These are phyloP conservation scores for Ischnus inquisitorius DNA, from an alignment of 2,888 invertebrate genomes.

Conservation along the genomic window DNA sequence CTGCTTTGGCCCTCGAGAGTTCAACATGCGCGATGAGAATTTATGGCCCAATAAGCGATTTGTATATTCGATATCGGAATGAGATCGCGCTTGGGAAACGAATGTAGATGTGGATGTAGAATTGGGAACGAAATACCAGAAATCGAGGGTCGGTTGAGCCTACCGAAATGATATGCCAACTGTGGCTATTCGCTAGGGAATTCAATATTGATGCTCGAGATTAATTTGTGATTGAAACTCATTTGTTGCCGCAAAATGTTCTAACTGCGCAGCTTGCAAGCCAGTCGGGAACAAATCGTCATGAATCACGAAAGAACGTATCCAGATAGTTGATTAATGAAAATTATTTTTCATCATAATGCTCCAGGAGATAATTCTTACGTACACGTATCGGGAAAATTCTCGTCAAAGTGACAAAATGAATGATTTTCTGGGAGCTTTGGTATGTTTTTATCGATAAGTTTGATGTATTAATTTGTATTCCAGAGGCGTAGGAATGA, in stretches of 20 bases:
- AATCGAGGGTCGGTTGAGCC: conserved; percentile 5
- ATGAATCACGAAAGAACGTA: too few species aligned
- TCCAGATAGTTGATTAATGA: too few species aligned
- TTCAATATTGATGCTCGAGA: conserved; percentile 18
- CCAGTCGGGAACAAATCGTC: too few species aligned
- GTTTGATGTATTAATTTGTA: background rate
- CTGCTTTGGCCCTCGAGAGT: conserved; percentile 70
- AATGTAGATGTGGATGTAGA: conserved; percentile 18
- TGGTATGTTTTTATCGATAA: background rate
- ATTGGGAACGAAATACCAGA: conserved; percentile 23
- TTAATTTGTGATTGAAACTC: conserved; percentile 12
- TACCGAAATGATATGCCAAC: conserved; percentile 28
- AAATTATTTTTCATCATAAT: too few species aligned
- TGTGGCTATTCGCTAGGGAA: background rate
- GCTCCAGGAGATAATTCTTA: too few species aligned
- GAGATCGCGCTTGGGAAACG: conserved; percentile 31
- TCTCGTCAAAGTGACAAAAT: background rate
- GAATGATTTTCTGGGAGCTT: background rate
- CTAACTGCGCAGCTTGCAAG: background rate
- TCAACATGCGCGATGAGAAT: conserved; percentile 79
- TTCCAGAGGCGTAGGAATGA: background rate
- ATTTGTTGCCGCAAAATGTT: background rate
- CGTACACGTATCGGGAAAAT: background rate
- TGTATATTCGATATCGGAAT: conserved; percentile 68
- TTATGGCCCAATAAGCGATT: conserved; percentile 80